Evolutionary conservation across 2,888 invertebrate genomes (phyloP), one percentile per base, ranked within the genome.

Genomic region (Rapana venosa): DNA sequence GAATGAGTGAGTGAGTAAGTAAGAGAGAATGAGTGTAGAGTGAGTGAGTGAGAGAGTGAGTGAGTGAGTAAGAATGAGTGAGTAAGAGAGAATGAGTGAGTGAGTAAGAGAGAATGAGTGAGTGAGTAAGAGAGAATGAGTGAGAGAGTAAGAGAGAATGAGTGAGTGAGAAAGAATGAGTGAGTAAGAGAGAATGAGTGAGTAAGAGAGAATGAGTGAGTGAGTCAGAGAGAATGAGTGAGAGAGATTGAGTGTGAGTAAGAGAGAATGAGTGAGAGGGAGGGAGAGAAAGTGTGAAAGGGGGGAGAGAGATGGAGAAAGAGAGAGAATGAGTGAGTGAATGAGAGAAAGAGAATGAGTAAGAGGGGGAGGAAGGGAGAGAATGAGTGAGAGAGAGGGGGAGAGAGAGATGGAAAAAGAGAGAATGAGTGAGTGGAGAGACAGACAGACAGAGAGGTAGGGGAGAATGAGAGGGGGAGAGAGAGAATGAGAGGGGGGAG

Each of bases 41-140:
- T 66, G 66, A 26, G 66, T 6, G 66, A 66, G n/a, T 11, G 79
- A 79, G 79, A 79, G 79, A 79, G n/a, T n/a, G 79, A 79, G 79
- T 11, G 79, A 79, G 79, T 11, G 79, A 79, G 79, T 11, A 26
- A 79, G 79, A 79, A n/a, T n/a, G 79, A 79, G 79, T 11, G 79
- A 79, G 79, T 11, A 13, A 79, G 79, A 79, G 66, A 66, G 66
- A 66, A 13, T 6, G 66, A 66, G 66, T 6, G 66, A 66, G 1
- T 2, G 26, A 66, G 5, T 6, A n/a, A n/a, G n/a, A n/a, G n/a
- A n/a, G n/a, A n/a, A n/a, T n/a, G n/a, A n/a, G n/a, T n/a, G n/a
- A n/a, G n/a, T n/a, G n/a, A n/a, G n/a, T n/a, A n/a, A n/a, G n/a
- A n/a, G n/a, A n/a, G n/a, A n/a, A n/a, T n/a, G n/a, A n/a, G n/a